Evolutionary conservation across 2,888 invertebrate genomes (phyloP).

Genomic region (Serrognathus titanus): DNA sequence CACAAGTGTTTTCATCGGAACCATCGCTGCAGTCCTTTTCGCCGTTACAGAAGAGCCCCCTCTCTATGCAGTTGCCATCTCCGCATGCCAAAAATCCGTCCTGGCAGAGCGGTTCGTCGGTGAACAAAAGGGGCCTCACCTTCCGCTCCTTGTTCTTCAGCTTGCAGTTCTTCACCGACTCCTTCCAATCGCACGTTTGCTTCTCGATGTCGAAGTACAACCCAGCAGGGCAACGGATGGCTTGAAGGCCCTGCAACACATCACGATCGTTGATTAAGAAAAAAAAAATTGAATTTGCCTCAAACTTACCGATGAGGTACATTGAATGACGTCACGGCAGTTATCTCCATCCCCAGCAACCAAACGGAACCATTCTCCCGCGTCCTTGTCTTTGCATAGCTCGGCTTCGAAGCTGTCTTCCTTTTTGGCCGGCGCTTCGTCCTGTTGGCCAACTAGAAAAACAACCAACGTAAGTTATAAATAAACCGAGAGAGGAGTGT

Average conservation of each 20-base stretch:
- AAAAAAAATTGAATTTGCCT: slow-evolving; percentile 3
- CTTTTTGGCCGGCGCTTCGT: slow-evolving; percentile 64
- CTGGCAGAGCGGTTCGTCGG: slow-evolving; percentile 85
- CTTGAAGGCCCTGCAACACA: slow-evolving; percentile 75
- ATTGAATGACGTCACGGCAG: slow-evolving; percentile 93
- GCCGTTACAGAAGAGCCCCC: slow-evolving; percentile 90
- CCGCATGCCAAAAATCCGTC: slow-evolving; percentile 86
- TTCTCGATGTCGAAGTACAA: slow-evolving; percentile 91
- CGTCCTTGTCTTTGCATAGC: slow-evolving; percentile 91
- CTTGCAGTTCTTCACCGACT: slow-evolving; percentile 89
- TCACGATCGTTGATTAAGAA: slow-evolving; percentile 16
- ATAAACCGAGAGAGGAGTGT: no score
- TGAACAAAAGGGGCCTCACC: slow-evolving; percentile 80
- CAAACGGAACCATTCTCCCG: slow-evolving; percentile 91
- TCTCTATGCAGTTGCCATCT: slow-evolving; percentile 80
- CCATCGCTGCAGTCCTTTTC: slow-evolving; percentile 86
- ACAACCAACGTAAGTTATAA: not conserved
- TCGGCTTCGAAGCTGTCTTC: slow-evolving; percentile 86
- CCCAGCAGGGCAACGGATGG: slow-evolving; percentile 89
- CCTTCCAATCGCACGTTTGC: slow-evolving; percentile 94
- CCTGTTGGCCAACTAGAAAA: slow-evolving; percentile 48
- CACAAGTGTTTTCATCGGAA: slow-evolving; percentile 87
- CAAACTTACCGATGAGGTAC: slow-evolving; percentile 80
- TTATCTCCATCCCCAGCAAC: slow-evolving; percentile 87
- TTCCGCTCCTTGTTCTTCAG: slow-evolving; percentile 85